phyloP scores from a whole-genome alignment of 2,113 vertebrate genomes.

The Sialia sialis region DNA sequence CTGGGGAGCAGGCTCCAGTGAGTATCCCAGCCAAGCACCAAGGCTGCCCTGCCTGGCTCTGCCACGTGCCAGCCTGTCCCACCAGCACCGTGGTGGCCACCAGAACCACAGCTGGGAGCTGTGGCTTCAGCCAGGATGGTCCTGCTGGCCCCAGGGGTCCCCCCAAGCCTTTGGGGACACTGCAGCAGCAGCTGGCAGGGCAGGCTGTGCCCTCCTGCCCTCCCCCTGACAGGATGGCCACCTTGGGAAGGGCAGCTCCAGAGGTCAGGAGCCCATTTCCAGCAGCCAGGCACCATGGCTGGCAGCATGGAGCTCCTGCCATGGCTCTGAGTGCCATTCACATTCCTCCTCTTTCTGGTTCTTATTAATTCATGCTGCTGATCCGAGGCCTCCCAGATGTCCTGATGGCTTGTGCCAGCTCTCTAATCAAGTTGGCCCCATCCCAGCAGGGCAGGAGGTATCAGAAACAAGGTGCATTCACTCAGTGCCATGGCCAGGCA shows the following conservation, averaged over 20 bases:
- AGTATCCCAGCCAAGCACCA: not conserved
- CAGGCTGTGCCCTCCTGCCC: not conserved
- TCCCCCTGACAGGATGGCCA: fast-evolving
- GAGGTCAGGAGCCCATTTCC: not conserved
- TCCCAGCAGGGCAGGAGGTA: not conserved
- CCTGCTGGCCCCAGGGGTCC: not conserved
- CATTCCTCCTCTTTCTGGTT: not conserved
- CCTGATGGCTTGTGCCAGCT: not conserved
- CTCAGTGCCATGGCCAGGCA: not conserved
- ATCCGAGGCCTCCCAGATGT: slow-evolving; percentile 33
- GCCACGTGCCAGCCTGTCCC: not conserved
- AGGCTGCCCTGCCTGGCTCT: not conserved
- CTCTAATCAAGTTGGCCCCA: not conserved
- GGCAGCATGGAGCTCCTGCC: fast-evolving
- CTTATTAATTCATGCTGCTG: slow-evolving; percentile 49
- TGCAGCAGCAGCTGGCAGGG: not conserved
- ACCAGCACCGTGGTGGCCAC: not conserved
- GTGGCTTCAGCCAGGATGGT: fast-evolving
- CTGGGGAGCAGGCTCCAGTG: not conserved
- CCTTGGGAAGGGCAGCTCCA: not conserved
- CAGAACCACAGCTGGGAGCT: not conserved
- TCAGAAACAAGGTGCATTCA: not conserved
- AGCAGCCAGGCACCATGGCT: not conserved
- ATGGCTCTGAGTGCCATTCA: not conserved
- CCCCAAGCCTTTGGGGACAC: not conserved